Percentiles rank a stretch among this genome's conserved stretches.
phyloP scores from a whole-genome alignment of 2,113 vertebrate genomes.

The Mus spicilegus region DNA sequence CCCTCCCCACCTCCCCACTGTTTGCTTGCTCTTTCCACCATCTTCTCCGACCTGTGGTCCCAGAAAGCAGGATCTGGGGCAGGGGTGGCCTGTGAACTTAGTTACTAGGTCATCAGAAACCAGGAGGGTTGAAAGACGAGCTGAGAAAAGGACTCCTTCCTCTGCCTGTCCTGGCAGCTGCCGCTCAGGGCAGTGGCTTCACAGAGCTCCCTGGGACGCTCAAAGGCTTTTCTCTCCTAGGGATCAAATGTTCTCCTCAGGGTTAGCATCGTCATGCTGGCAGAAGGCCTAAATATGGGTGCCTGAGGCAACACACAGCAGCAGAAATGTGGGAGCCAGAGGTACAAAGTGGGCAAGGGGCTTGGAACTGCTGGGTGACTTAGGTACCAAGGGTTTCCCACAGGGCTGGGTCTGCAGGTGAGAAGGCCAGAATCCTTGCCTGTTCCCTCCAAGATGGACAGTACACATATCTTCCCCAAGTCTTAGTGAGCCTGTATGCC shows the following conservation, averaged over 20 bases:
- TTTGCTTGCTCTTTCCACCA: not conserved
- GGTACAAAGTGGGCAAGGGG: not conserved
- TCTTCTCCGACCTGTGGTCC: not conserved
- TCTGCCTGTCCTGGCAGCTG: not conserved
- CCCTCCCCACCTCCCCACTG: too few species aligned
- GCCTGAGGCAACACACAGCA: not conserved
- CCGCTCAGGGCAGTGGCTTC: not conserved
- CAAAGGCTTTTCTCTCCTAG: not conserved
- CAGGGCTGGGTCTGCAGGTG: not conserved
- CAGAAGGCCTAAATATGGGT: not conserved
- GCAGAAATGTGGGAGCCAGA: not conserved
- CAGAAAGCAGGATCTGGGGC: not conserved
- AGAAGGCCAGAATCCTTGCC: not conserved
- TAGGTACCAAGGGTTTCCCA: fast-evolving
- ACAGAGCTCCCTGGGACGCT: fast-evolving
- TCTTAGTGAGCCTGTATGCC: not conserved
- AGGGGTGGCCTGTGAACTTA: not conserved
- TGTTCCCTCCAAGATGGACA: not conserved
- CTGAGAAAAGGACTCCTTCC: not conserved
- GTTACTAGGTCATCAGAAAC: not conserved
- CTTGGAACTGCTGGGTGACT: not conserved
- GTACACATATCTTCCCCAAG: not conserved
- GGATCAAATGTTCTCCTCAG: not conserved
- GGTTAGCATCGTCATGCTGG: not conserved
- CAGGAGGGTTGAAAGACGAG: too few species aligned